Base-by-base conservation (phyloP, 2,113 vertebrate genomes). In the Chaetops frenatus region DNA sequence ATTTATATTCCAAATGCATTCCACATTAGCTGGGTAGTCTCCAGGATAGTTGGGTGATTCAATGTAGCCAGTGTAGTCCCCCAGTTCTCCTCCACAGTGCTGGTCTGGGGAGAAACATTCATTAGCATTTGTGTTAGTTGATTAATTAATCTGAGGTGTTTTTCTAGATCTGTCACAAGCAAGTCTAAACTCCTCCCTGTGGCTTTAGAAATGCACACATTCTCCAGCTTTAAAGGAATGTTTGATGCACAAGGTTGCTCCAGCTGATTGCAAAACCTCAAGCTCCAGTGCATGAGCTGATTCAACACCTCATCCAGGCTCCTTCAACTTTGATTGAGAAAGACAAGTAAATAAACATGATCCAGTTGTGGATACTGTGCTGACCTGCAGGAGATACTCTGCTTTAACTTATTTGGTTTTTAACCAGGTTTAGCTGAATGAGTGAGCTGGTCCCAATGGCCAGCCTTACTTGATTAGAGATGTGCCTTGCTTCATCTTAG, bases 41-140 rank as follows among this genome's bases (percentile, higher is more conserved):
- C 98, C 98, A 7, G 98, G 98, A 78, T 98, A 98, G 96, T 98
- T 98, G 84, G 98, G 98, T 1, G 98, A 98, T 87, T 98, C 98
- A 33, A 98, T 98, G 87, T 98, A 98, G 66, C 98, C 98, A 1
- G 98, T 98, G 60, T 98, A 98, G 81, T 98, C 98, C 11, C 98
- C 98, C 4, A 98, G 98, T 78, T 98, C 98, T 9, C 98, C 98
- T 73, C 98, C 98, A 47, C 98, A 98, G 88, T 98, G 98, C 93
- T 98, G 98, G 95, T 98, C 98, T 98, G 96, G 33, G 82, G 74
- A 93, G 57, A 77, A 90, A 86, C 15, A 54, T 4, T 38, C 65
- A 53, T 95, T 28, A 78, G 47, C 23, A 28, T 81, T 71, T 81
- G 21, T 69, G 40, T 62, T 45, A 90, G 28, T 18, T 9, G 23